Conservation (phyloP, 2,888 invertebrate genomes). For the Lithodes maja region DNA sequence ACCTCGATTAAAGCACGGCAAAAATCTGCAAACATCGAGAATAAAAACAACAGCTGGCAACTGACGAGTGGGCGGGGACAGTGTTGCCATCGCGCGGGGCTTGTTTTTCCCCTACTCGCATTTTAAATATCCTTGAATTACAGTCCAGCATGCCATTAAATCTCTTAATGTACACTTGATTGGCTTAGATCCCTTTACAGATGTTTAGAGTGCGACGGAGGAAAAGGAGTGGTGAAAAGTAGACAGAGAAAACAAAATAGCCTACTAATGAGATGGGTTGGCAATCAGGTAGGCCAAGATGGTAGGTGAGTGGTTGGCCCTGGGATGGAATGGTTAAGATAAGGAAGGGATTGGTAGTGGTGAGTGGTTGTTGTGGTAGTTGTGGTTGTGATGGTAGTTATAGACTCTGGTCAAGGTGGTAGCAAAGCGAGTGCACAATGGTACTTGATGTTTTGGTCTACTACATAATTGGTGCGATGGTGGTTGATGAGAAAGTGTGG, state of each 20-base stretch:
- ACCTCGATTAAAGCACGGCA: neutral
- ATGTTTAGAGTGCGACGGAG: no score
- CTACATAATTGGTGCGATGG: no score
- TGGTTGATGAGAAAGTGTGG: no score
- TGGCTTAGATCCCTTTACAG: no score
- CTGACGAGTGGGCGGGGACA: neutral
- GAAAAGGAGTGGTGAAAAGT: no score
- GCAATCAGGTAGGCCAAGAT: neutral
- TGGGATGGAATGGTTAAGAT: slow-evolving; percentile 8
- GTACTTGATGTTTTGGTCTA: neutral
- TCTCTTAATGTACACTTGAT: no score
- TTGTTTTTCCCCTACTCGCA: neutral
- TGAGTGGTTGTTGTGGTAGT: neutral
- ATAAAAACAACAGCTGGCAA: slow-evolving; percentile 3
- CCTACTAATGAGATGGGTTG: no score
- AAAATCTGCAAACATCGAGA: neutral
- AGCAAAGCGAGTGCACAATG: neutral
- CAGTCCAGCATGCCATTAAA: no score
- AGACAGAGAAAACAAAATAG: no score
- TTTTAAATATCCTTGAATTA: neutral
- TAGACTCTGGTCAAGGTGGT: no score
- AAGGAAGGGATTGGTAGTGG: slow-evolving; percentile 15
- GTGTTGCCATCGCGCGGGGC: neutral
- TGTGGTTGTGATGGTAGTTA: no score
- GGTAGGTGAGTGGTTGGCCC: neutral